These are phyloP conservation scores for Itoplectis maculator DNA, from an alignment of 2,888 invertebrate genomes.

Conservation along the genomic window DNA sequence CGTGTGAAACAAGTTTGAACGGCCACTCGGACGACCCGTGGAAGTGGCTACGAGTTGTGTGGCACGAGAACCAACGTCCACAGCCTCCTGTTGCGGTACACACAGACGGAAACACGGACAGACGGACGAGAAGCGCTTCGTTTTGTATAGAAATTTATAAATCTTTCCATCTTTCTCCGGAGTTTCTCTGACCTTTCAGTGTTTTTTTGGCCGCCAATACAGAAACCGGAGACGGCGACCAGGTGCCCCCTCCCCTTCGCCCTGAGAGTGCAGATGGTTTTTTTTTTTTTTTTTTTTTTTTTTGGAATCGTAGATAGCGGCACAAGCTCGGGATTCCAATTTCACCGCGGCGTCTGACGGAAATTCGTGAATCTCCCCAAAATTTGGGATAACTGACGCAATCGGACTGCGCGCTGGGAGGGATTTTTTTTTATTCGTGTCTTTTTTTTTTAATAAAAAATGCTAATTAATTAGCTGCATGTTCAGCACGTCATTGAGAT, in stretches of 20 bases:
- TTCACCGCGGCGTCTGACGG: constrained; percentile 21
- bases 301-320: constrained; percentile 9
- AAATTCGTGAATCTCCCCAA: too few species aligned
- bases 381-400: constrained; percentile 19
- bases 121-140: background rate
- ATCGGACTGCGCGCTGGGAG: background rate
- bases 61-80: background rate
- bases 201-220: background rate
- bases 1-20: constrained; percentile 73
- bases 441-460: background rate
- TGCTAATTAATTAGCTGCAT: background rate
- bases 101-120: too few species aligned
- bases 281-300: background rate
- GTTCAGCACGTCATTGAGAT: background rate
- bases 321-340: constrained; percentile 11
- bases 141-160: constrained; percentile 19
- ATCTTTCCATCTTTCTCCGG: constrained; percentile 1
- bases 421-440: background rate
- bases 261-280: background rate
- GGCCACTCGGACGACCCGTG: constrained; percentile 21
- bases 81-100: constrained; percentile 1
- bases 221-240: constrained; percentile 19
- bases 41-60: constrained; percentile 7
- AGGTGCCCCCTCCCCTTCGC: constrained; percentile 27
- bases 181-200: constrained; percentile 1